Base-by-base conservation (phyloP, 2,888 invertebrate genomes). In the Erannis defoliaria region DNA sequence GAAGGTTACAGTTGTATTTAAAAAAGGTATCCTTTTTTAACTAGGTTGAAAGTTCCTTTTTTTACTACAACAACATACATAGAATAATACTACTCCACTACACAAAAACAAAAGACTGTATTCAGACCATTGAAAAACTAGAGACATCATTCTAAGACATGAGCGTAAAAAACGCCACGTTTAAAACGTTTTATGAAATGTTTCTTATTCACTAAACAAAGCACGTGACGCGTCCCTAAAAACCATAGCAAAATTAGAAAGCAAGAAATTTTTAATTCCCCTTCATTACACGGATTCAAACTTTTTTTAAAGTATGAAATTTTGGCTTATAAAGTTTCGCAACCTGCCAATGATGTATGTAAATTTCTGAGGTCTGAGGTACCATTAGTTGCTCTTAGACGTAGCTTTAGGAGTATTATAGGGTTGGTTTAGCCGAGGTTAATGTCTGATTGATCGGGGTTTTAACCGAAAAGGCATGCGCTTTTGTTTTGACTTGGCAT, bases 301-400 rank as follows among this genome's bases (percentile, higher is more conserved):
- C 71, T 69, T 70, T 58, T n/a, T 31, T 59, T 72, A 73, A 68
- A 75, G 76, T 71, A 77, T 78, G 81, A 62, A 88, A 88, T 90
- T 90, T 58, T 59, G 33, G 67, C 60, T 68, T 68, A 58, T 87
- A 81, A 78, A 64, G 78, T 71, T 66, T 71, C 71, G 74, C 68
- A 90, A 83, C 90, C 90, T 86, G 80, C 84, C 86, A 90, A 93
- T 93, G 89, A 90, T 78, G 75, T 86, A 93, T 93, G 92, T 89
- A 84, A 93, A 93, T 93, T 82, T 74, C 55, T 35, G 67, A 73
- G 76, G 81, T 80, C 73, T 78, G 81, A 75, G 70, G 76, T 82
- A 77, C 79, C 73, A 86, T 89, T 88, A 89, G 82, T 76, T 76
- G 80, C 77, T 76, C 76, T 85, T 85, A 84, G 85, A 80, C 70